Evolutionary conservation across 1,140 invertebrate genomes (phyloP).

Genomic region (Heliconius eleuchia): DNA sequence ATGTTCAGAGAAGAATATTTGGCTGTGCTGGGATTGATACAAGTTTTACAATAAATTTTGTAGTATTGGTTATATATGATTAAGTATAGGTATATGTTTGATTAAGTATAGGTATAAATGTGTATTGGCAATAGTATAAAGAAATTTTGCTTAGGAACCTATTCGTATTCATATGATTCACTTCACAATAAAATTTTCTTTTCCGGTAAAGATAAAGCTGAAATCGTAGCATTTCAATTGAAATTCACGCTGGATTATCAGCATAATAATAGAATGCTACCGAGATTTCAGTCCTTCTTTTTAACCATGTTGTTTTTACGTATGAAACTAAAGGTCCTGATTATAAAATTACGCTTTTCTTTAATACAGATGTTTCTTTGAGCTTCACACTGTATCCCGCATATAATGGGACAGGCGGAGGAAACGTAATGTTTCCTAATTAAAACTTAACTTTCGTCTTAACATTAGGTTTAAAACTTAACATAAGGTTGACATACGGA

Average conservation of each 20-base stretch:
- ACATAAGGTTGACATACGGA: too few species aligned
- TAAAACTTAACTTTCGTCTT: too few species aligned
- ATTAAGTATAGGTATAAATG: too few species aligned
- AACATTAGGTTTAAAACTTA: too few species aligned
- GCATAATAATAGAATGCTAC: neutral
- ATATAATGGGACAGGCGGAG: too few species aligned
- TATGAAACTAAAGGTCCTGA: neutral
- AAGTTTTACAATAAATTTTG: too few species aligned
- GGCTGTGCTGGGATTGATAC: too few species aligned
- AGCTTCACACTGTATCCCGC: too few species aligned
- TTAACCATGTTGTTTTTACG: neutral
- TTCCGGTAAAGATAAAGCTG: neutral
- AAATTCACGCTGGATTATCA: neutral
- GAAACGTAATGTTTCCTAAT: too few species aligned
- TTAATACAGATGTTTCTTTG: neutral
- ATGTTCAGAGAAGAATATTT: too few species aligned
- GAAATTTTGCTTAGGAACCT: neutral
- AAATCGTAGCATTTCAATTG: neutral
- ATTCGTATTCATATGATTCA: neutral
- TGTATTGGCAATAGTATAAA: neutral
- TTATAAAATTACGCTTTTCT: neutral
- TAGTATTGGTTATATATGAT: too few species aligned
- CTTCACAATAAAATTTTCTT: neutral
- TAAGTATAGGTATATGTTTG: too few species aligned
- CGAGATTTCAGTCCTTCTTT: neutral